Conservation (phyloP, 2,797 vertebrate genomes). For the Syngnathus rostellatus region DNA sequence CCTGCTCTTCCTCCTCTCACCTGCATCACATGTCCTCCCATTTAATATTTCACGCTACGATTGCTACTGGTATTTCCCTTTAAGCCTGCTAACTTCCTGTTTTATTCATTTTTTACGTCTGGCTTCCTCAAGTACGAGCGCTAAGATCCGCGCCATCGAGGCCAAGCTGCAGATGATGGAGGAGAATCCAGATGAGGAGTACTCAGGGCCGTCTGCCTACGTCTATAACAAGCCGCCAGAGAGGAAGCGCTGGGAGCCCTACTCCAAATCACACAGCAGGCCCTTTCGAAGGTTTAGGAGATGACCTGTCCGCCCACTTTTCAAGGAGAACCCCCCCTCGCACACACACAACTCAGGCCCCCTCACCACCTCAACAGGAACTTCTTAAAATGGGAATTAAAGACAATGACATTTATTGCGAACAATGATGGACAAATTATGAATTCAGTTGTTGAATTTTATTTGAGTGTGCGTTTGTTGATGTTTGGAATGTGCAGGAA, state of each 20-base stretch:
- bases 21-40: slow-evolving; percentile 5
- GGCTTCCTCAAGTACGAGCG: slow-evolving; percentile 74
- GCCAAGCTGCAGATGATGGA: slow-evolving; percentile 99
- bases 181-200: slow-evolving; percentile 88
- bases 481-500: neutral
- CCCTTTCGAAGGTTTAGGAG: slow-evolving; percentile 69
- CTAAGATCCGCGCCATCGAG: slow-evolving; percentile 96
- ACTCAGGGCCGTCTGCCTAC: slow-evolving; percentile 81
- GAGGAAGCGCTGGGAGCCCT: slow-evolving; percentile 90
- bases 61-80: slow-evolving; percentile 1
- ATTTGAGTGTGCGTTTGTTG: neutral
- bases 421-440: neutral
- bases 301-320: slow-evolving; percentile 61
- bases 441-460: neutral
- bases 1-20: slow-evolving; percentile 11
- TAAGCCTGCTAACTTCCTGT: slow-evolving; percentile 17
- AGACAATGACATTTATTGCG: neutral
- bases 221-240: slow-evolving; percentile 91
- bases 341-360: neutral
- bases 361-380: neutral
- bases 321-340: slow-evolving; percentile 13
- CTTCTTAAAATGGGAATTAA: neutral
- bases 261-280: slow-evolving; percentile 72
- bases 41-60: slow-evolving; percentile 9
- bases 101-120: neutral